These are phyloP conservation scores for Sesia apiformis DNA, from an alignment of 2,888 invertebrate genomes.

Conservation along the genomic window DNA sequence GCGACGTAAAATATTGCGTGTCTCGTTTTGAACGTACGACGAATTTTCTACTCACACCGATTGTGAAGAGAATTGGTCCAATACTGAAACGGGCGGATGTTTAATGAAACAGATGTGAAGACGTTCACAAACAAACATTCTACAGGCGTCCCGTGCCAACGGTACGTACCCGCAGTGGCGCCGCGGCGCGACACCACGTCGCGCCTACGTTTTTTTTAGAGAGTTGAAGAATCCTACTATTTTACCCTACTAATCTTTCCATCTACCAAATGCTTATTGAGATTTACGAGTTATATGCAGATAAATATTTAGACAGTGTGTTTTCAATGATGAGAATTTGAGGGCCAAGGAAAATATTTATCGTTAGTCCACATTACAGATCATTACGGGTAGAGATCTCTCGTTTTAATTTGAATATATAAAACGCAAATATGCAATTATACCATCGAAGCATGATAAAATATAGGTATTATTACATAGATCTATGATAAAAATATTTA, in stretches of 20 bases:
- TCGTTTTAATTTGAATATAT: too few species aligned
- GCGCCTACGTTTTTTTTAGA: neutral
- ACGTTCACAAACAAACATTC: conserved; percentile 60
- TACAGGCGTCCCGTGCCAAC: conserved; percentile 55
- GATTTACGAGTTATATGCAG: conserved; percentile 12
- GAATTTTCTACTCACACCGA: conserved; percentile 44
- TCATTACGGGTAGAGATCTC: too few species aligned
- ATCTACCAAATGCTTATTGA: conserved; percentile 8
- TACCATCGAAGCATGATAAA: too few species aligned
- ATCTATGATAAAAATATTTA: too few species aligned
- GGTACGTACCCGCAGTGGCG: conserved; percentile 19
- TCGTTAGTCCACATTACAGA: too few species aligned
- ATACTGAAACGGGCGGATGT: conserved; percentile 62
- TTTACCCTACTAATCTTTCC: neutral
- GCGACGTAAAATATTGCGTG: conserved; percentile 1
- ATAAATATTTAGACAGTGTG: conserved; percentile 24
- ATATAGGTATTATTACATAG: too few species aligned
- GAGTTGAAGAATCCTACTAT: neutral
- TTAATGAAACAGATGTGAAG: conserved; percentile 67
- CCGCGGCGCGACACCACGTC: conserved; percentile 39
- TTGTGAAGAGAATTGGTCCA: conserved; percentile 53
- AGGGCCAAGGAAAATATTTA: too few species aligned
- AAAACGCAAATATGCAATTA: too few species aligned
- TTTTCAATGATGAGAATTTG: conserved; percentile 11
- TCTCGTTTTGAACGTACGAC: conserved; percentile 20